Evolutionary conservation across 2,113 vertebrate species (phyloP), one percentile per base, ranked within the genome.

Genomic region (Ophthalmolycus amberensis): DNA sequence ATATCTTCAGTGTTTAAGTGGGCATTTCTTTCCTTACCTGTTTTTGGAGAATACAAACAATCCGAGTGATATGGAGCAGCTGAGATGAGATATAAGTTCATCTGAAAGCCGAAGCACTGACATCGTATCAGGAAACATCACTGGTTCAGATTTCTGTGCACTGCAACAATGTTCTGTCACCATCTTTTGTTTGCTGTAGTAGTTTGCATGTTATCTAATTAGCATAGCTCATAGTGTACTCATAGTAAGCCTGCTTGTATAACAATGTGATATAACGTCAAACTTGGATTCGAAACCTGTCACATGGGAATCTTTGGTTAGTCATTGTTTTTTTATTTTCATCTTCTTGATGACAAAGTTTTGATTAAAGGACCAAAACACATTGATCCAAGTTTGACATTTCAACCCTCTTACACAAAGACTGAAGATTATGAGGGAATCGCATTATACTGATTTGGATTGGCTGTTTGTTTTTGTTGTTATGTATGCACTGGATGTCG

Each of bases 351-450:
- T 44, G 10, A 34, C 6, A 44, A 58, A 56, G 25, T 34, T 70
- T 16, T 50, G 29, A 48, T 37, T 38, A 32, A 64, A 56, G n/a
- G 7, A 72, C 27, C n/a, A 2, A 42, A 38, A 46, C 6, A 37
- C 18, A 32, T 20, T 63, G 18, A 73, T 80, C 71, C 38, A 77
- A 22, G 46, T 90, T 88, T 83, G 66, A 87, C 29, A 91, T 95
- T 38, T 76, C 16, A 48, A 63, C 69, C 62, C 40, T 73, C 65
- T 65, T 70, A 67, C 54, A 77, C 29, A 68, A 8, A 69, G 16
- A 60, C 58, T 10, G 12, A 32, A 75, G 27, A 16, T 44, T 3
- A 8, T 66, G 32, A 64, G 60, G 40, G 66, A 79, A 37, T 48
- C 68, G 4, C 11, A 38, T 68, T 22, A n/a, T 64, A 16, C 14